Evolutionary conservation across 1,140 invertebrate species (phyloP).

Genomic region (Antheraea mylitta): DNA sequence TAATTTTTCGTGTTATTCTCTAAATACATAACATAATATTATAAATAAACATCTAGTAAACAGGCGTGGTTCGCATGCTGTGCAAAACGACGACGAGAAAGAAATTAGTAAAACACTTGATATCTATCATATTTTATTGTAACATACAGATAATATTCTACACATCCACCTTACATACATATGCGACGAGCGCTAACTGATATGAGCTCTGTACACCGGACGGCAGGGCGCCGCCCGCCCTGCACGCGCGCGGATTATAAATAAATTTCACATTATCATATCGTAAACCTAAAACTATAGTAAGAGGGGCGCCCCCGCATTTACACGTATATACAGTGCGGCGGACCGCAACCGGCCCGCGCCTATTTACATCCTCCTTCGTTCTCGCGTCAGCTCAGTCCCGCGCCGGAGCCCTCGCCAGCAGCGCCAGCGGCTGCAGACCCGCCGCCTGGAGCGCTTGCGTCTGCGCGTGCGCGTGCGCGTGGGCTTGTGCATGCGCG

Average conservation of each 20-base stretch:
- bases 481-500: conserved; percentile 25
- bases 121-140: conserved; percentile 72
- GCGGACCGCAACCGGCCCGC: conserved; percentile 30
- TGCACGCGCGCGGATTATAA: conserved; percentile 48
- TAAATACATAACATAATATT: too few relatives aligned
- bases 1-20: too few relatives aligned
- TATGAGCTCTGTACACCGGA: conserved; percentile 66
- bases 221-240: conserved; percentile 22
- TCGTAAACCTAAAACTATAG: conserved; percentile 50
- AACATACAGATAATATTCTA: conserved; percentile 74
- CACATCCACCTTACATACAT: conserved; percentile 69
- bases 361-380: conserved; percentile 1
- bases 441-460: conserved; percentile 36
- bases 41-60: too few relatives aligned
- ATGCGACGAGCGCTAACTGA: conserved; percentile 58
- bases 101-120: conserved; percentile 38
- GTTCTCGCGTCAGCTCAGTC: conserved; percentile 43
- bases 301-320: conserved; percentile 26
- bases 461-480: conserved; percentile 21
- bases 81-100: not conserved
- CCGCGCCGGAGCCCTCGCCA: conserved; percentile 57
- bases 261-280: conserved; percentile 61
- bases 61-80: too few relatives aligned
- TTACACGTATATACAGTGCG: conserved; percentile 43
- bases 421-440: conserved; percentile 65